Conservation (phyloP, 1,140 invertebrate genomes). For the Zaprionus ornatus region DNA sequence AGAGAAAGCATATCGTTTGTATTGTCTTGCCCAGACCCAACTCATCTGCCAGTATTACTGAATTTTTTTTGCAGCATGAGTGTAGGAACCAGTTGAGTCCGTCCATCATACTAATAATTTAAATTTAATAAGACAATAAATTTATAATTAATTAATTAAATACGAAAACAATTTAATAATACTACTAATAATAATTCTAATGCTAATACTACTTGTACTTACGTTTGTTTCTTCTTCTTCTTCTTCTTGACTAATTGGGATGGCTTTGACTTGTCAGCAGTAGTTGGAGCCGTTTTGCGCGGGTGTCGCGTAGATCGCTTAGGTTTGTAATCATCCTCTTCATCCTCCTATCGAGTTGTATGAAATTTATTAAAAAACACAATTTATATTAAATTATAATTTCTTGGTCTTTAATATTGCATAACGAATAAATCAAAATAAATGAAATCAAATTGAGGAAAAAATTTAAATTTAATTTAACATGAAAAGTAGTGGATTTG, state of each 20-base stretch:
- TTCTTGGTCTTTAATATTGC: too few species aligned
- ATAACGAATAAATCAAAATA: too few species aligned
- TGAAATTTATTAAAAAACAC: too few species aligned
- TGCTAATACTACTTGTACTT: conserved; percentile 16
- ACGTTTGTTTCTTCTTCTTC: conserved; percentile 78
- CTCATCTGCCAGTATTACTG: conserved; percentile 99
- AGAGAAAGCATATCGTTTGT: conserved; percentile 97
- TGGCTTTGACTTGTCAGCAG: conserved; percentile 85
- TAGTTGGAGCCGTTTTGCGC: conserved; percentile 83
- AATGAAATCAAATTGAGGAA: too few species aligned
- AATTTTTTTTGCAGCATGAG: conserved; percentile 99
- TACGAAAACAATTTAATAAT: too few species aligned
- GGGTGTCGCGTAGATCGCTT: conserved; percentile 87
- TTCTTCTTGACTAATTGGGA: conserved; percentile 86
- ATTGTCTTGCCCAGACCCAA: conserved; percentile 97
- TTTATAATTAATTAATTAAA: background rate
- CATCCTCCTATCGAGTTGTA: conserved; percentile 85
- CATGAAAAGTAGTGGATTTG: too few species aligned
- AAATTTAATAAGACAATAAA: background rate
- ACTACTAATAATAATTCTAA: too few species aligned
- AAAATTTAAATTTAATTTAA: too few species aligned
- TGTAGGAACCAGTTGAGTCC: conserved; percentile 99
- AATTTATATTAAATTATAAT: too few species aligned
- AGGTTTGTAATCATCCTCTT: conserved; percentile 87
- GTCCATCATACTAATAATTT: conserved; percentile 86